Evolutionary conservation across 2,797 vertebrate genomes (phyloP), one percentile per base, ranked within the genome.

Genomic region (Furcifer pardalis): DNA sequence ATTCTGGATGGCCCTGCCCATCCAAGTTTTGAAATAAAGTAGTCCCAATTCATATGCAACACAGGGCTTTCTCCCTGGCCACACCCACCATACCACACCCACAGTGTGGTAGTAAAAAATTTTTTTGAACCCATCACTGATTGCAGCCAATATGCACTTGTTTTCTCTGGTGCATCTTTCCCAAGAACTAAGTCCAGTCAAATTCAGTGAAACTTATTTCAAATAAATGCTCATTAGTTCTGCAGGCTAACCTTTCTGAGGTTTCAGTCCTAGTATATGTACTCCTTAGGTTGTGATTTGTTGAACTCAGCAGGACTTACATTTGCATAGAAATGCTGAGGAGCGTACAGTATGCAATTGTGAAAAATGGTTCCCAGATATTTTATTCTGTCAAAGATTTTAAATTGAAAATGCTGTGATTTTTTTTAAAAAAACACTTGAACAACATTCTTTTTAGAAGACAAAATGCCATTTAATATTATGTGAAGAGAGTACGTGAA

Each of bases 391-490:
- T 37, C 3, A 7, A 37, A 44, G 21, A 27, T 7, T 77, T 59
- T 84, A 66, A 17, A 30, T 7, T 15, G 77, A 17, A 40, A 63
- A 19, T 42, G 68, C n/a, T 62, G 13, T 56, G 25, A 82, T 42
- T 2, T n/a, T n/a, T 42, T 13, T 49, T 9, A 77, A n/a, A 74
- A 7, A 86, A 42, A 75, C 81, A 66, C 27, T 77, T 15, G 25
- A 66, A 10, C 17, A 25, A 7, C 25, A 12, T 25, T 71, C 27
- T 71, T 42, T 42, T 65, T n/a, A 21, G 25, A n/a, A 37, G 72
- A 15, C 73, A 79, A 86, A 84, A 82, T 65, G 3, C 30, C 0
- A 46, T 91, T 89, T 23, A 85, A 84, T 84, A 77, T 19, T 49
- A 49, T 30, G 32, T 77, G 77, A 23, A 83, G 77, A 77, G n/a